These are phyloP conservation scores for Apolygus lucorum DNA, from an alignment of 1,140 invertebrate species.

Conservation along the genomic window DNA sequence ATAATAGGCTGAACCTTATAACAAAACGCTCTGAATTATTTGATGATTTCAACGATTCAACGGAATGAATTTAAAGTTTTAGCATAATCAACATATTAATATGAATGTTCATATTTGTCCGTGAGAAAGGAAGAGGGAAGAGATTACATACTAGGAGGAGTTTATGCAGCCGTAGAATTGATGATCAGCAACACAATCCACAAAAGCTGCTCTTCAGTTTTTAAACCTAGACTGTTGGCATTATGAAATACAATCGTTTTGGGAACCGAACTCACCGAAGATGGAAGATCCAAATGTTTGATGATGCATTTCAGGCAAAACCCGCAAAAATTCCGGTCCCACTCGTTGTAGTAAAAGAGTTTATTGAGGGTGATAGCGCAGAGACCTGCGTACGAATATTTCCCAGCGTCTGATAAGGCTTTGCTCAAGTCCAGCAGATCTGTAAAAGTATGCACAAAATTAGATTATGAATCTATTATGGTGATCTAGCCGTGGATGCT, in stretches of 20 bases:
- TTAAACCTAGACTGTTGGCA: too few relatives aligned
- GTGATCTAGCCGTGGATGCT: not conserved
- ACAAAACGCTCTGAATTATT: too few relatives aligned
- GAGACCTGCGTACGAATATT: conserved; percentile 27
- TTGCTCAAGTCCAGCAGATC: conserved; percentile 23
- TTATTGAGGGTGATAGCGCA: conserved; percentile 24
- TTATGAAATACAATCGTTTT: too few relatives aligned
- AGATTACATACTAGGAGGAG: too few relatives aligned
- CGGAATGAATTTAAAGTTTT: too few relatives aligned
- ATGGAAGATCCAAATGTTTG: conserved; percentile 24
- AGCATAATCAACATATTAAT: too few relatives aligned
- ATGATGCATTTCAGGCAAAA: conserved; percentile 21
- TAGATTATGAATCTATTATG: not conserved
- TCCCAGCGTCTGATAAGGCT: conserved; percentile 25
- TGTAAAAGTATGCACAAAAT: not conserved
- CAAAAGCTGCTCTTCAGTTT: too few relatives aligned
- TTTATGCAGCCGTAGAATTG: too few relatives aligned
- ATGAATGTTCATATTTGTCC: too few relatives aligned
- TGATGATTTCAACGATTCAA: too few relatives aligned
- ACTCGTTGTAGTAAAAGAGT: conserved; percentile 23
- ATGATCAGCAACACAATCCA: too few relatives aligned
- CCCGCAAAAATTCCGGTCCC: conserved; percentile 20
- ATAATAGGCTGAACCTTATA: conserved; percentile 31
- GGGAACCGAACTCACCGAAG: conserved; percentile 20
- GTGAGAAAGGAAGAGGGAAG: too few relatives aligned